Base-by-base conservation (phyloP, 2,888 invertebrate species). In the Drosophila basisetae region DNA sequence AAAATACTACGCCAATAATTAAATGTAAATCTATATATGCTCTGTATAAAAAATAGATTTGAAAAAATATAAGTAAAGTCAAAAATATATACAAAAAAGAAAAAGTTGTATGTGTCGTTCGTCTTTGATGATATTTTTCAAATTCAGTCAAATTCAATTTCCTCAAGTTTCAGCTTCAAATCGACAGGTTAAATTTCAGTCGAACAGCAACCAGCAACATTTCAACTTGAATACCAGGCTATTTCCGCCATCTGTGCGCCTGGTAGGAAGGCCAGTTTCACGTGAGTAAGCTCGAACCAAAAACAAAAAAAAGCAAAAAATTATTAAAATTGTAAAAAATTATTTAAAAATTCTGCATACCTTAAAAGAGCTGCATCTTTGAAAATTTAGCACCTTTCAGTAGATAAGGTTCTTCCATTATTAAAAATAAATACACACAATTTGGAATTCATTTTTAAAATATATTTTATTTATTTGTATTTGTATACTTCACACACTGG, bases 391-490 rank as follows among this genome's bases (percentile, higher is more conserved):
- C 4, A 39, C 1, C 5, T 16, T 6, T 9, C 5, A 11, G n/a
- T 5, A 5, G n/a, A 4, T 4, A 41, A 2, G 4, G 7, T 22
- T 47, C 25, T 47, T 16, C 9, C 9, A 25, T 43, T n/a, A 4
- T 16, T 0, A 1, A 3, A 31, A 35, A 33, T 30, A 28, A 41
- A 22, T 35, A 35, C 47, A 43, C 31, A 10, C 18, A 18, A 13
- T 11, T 13, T 22, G 9, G 4, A 10, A 25, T 47, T 72, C 55
- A 70, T 67, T 86, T 86, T 86, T 86, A 86, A 86, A 90, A 90
- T 86, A 86, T 86, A 86, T 85, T 85, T 82, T 89, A 88, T 90
- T 90, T 75, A 81, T 61, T 56, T 56, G 28, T 56, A 56, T 54
- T 54, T 56, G 70, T 76, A 83, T 80, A 66, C 54, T 28, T 73